A percentile compares a stretch with the other conserved stretches of the same genome.
phyloP scores from a whole-genome alignment of 2,797 vertebrate species.

The Etheostoma perlongum region DNA sequence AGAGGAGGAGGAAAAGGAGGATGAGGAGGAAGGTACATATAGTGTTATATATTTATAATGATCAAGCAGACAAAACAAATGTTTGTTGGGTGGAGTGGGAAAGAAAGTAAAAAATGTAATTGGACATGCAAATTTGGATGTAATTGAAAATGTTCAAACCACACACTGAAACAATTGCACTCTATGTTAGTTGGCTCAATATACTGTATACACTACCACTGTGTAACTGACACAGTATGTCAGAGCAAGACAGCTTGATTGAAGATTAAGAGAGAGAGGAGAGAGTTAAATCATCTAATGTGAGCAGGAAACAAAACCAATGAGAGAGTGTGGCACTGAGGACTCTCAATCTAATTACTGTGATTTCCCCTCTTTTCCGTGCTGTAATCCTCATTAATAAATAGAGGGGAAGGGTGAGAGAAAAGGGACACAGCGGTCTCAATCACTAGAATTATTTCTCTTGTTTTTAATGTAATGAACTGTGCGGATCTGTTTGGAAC shows the following conservation, averaged over 20 bases:
- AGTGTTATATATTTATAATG: not conserved
- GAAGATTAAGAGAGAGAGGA: constrained; percentile 8
- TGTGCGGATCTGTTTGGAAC: constrained; percentile 28
- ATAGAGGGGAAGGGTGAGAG: constrained; percentile 17
- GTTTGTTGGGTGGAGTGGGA: not conserved
- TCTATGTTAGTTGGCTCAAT: not conserved
- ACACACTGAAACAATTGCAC: not conserved
- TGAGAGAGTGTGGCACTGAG: constrained; percentile 23
- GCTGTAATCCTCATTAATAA: constrained; percentile 33
- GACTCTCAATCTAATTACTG: constrained; percentile 50
- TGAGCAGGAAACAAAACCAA: constrained; percentile 32
- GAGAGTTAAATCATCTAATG: constrained; percentile 11
- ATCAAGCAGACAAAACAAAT: constrained; percentile 12
- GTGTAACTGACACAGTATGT: not conserved
- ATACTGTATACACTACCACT: not conserved
- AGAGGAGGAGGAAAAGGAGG: not conserved
- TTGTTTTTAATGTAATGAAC: constrained; percentile 27
- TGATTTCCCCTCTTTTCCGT: constrained; percentile 20
- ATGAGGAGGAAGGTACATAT: constrained; percentile 8
- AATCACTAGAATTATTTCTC: constrained; percentile 25
- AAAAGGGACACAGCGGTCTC: not conserved
- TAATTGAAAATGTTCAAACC: not conserved
- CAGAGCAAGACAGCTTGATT: not conserved
- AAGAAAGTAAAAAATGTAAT: not conserved
- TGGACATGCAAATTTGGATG: constrained; percentile 6